These are phyloP conservation scores for Brachionichthys hirsutus DNA, from an alignment of 2,113 vertebrate genomes.

Conservation along the genomic window DNA sequence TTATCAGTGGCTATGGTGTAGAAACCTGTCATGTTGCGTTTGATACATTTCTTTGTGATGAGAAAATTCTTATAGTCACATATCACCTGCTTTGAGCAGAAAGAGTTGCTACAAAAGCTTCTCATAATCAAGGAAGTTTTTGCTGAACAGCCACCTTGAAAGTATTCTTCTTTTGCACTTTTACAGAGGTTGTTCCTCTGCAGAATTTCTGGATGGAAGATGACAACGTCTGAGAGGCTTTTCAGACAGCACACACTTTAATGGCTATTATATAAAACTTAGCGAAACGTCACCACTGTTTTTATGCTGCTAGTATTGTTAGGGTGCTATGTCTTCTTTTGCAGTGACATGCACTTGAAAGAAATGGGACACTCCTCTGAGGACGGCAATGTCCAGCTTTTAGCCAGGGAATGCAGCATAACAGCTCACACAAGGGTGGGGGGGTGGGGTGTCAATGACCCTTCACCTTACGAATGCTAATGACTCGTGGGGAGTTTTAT, in stretches of 20 bases:
- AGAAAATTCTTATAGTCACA: conserved; percentile 1
- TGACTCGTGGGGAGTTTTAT: no score
- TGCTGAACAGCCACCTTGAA: conserved; percentile 1
- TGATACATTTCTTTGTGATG: conserved; percentile 14
- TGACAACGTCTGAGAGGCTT: conserved; percentile 5
- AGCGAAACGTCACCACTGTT: background rate
- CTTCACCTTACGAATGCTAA: no score
- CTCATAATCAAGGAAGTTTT: background rate
- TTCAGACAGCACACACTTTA: background rate
- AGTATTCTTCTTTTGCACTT: background rate
- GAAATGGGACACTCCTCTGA: no score
- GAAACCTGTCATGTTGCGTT: conserved; percentile 1
- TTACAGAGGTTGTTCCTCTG: background rate
- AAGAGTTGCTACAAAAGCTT: background rate
- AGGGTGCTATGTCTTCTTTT: background rate
- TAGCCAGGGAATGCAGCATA: no score
- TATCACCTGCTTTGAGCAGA: conserved; percentile 12
- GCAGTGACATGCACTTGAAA: no score
- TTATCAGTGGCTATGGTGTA: background rate
- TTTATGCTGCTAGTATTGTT: conserved; percentile 3
- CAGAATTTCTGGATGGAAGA: conserved; percentile 5
- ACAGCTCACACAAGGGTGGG: no score
- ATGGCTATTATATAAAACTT: conserved; percentile 6
- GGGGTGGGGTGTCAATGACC: no score
- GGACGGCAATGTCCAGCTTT: no score